These are phyloP conservation scores for Hirtodrosophila duncani DNA, from an alignment of 2,888 invertebrate species.

Conservation along the genomic window DNA sequence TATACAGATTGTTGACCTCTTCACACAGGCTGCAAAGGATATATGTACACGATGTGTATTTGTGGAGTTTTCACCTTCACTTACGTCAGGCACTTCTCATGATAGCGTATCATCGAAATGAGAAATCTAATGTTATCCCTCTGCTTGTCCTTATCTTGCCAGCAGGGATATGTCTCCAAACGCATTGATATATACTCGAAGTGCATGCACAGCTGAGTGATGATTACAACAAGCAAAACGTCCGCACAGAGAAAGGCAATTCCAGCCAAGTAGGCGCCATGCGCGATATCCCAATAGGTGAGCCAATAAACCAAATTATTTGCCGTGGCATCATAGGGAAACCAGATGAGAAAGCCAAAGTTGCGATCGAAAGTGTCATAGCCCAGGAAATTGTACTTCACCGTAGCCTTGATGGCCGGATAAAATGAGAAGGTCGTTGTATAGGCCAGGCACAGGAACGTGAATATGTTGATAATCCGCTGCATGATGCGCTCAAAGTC, in stretches of 20 bases:
- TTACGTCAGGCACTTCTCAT: slow-evolving; percentile 68
- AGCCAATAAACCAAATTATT: slow-evolving; percentile 55
- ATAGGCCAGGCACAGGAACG: slow-evolving; percentile 64
- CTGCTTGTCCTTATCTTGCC: slow-evolving; percentile 8
- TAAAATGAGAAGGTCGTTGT: slow-evolving; percentile 61
- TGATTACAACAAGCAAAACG: slow-evolving; percentile 61
- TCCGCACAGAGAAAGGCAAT: slow-evolving; percentile 68
- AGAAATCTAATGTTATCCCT: slow-evolving; percentile 57
- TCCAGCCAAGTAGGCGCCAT: slow-evolving; percentile 63
- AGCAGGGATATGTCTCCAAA: slow-evolving; percentile 44
- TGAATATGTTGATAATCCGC: slow-evolving; percentile 61
- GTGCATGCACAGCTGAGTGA: slow-evolving; percentile 72
- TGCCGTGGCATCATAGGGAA: slow-evolving; percentile 59
- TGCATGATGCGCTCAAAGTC: slow-evolving; percentile 50
- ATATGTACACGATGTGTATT: too few species aligned
- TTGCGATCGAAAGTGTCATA: slow-evolving; percentile 59
- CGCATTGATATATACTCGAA: slow-evolving; percentile 54
- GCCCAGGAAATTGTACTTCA: slow-evolving; percentile 56
- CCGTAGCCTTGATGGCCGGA: slow-evolving; percentile 60
- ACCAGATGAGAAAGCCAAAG: slow-evolving; percentile 70
- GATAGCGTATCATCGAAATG: slow-evolving; percentile 45
- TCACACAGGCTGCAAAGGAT: slow-evolving; percentile 53
- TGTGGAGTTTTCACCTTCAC: slow-evolving; percentile 6
- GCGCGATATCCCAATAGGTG: slow-evolving; percentile 53
- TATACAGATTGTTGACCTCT: slow-evolving; percentile 55